Percentiles rank a stretch among this genome's conserved stretches.
Conservation (phyloP, 2,797 vertebrate genomes). For the Pangasius djambal region DNA sequence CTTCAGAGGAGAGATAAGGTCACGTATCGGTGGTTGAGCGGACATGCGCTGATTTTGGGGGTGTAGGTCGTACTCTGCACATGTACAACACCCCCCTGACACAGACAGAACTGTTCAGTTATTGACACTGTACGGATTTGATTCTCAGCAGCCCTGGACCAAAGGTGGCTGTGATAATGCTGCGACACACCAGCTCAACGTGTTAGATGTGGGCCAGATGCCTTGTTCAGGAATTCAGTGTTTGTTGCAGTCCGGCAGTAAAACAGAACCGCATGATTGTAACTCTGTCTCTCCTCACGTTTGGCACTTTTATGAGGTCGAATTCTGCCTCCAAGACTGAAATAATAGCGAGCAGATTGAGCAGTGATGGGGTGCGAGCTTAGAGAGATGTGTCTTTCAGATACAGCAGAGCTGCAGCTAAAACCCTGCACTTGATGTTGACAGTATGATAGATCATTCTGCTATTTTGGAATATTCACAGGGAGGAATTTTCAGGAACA, state of each 20-base stretch:
- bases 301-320: conserved; percentile 60
- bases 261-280: conserved; percentile 39
- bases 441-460: background rate
- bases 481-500: background rate
- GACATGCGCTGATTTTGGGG: background rate
- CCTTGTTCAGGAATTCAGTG: conserved; percentile 17
- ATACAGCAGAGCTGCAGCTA: conserved; percentile 32
- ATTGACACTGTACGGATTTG: conserved; percentile 2
- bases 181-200: background rate
- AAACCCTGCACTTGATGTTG: background rate
- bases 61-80: background rate
- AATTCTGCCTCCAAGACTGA: conserved; percentile 42
- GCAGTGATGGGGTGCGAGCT: conserved; percentile 52
- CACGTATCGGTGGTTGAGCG: background rate
- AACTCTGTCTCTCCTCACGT: conserved; percentile 57
- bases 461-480: background rate
- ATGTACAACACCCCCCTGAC: background rate
- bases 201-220: conserved; percentile 37
- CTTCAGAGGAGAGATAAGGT: conserved; percentile 2
- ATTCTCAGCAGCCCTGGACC: background rate
- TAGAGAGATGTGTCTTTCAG: conserved; percentile 45
- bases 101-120: background rate
- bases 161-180: conserved; percentile 24
- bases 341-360: conserved; percentile 51
- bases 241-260: conserved; percentile 43